Conservation (phyloP, 2,797 vertebrate genomes). For the Aphelocoma californica region DNA sequence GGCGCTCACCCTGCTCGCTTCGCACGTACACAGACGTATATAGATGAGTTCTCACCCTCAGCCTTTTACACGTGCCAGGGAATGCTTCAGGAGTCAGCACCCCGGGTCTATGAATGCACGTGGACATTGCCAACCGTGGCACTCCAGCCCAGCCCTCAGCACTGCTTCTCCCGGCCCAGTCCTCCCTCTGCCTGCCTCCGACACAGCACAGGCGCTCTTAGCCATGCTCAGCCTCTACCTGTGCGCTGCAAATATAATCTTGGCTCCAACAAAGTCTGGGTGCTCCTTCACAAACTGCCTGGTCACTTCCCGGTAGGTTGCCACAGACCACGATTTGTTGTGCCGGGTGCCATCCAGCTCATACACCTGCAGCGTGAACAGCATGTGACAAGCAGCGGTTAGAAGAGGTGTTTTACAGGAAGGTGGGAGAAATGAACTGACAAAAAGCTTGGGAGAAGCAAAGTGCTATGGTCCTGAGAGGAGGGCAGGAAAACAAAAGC, state of each 20-base stretch:
- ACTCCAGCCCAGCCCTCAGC: background rate
- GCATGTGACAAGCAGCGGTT: background rate
- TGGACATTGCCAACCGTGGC: background rate
- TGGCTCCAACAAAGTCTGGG: constrained; percentile 85
- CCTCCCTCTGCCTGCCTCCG: accelerated
- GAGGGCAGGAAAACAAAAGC: background rate
- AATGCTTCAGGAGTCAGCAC: background rate
- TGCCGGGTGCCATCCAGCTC: constrained; percentile 85
- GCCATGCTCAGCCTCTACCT: constrained; percentile 73
- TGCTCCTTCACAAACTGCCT: constrained; percentile 76
- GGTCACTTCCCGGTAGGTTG: constrained; percentile 78
- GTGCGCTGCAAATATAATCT: constrained; percentile 79
- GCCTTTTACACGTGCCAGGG: background rate
- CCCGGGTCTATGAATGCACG: accelerated
- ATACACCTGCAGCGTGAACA: constrained; percentile 78
- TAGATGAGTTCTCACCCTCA: background rate
- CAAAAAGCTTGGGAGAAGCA: background rate
- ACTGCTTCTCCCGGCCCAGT: background rate
- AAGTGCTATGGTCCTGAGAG: background rate
- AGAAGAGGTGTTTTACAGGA: background rate
- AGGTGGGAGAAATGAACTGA: background rate
- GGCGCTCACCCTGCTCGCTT: accelerated
- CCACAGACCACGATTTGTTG: constrained; percentile 77
- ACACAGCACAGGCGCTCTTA: accelerated
- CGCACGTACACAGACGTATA: accelerated